Percentiles rank a stretch among this genome's conserved stretches.
phyloP scores from a whole-genome alignment of 2,797 vertebrate genomes.

The Chiroxiphia lanceolata region DNA sequence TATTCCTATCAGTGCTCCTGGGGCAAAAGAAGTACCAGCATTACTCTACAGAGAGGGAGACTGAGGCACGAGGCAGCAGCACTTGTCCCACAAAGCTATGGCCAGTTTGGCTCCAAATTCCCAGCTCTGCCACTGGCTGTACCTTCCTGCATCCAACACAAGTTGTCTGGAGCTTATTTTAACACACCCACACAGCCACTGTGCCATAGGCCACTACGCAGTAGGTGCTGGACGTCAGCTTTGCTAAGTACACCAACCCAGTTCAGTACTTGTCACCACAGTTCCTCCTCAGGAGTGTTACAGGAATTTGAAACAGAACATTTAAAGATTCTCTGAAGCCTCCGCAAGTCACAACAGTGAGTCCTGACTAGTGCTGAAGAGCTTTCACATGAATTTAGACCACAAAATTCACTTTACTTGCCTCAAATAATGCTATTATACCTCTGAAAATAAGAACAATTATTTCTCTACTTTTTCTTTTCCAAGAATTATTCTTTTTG shows the following conservation, averaged over 20 bases:
- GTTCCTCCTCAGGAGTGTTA: neutral
- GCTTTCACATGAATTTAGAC: neutral
- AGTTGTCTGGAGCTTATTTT: neutral
- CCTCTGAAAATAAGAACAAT: neutral
- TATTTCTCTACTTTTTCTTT: neutral
- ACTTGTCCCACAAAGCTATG: neutral
- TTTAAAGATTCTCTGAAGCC: neutral
- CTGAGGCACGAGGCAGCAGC: neutral
- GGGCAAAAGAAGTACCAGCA: neutral
- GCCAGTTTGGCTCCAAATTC: neutral
- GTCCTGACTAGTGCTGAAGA: neutral
- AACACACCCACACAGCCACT: neutral
- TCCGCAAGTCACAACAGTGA: fast-evolving
- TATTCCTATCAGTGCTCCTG: neutral
- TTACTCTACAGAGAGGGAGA: neutral
- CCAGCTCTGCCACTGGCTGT: neutral
- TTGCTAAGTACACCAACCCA: neutral
- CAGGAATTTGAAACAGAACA: neutral
- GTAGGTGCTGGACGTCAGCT: neutral
- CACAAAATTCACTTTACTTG: neutral
- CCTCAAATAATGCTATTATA: neutral
- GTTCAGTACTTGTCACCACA: neutral
- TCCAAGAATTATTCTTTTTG: neutral
- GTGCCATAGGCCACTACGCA: fast-evolving
- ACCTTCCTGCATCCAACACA: neutral